These are phyloP conservation scores for Ophioninae sp. DNA, from an alignment of 2,888 invertebrate genomes.

Conservation along the genomic window DNA sequence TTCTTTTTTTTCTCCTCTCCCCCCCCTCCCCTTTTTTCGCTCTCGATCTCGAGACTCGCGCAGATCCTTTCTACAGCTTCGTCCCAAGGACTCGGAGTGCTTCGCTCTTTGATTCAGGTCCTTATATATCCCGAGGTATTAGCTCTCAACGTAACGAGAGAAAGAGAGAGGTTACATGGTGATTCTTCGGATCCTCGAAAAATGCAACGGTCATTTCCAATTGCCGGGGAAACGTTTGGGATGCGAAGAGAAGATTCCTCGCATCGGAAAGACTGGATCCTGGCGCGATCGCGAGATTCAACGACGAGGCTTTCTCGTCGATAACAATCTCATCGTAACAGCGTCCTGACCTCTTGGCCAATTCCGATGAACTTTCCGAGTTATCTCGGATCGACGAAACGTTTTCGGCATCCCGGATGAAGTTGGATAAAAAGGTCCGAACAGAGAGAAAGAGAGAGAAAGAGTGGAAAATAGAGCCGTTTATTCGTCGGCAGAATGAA, in stretches of 20 bases:
- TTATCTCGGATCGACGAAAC: conserved; percentile 14
- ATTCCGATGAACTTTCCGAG: conserved; percentile 9
- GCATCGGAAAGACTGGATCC: neutral
- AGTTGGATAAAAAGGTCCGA: conserved; percentile 1
- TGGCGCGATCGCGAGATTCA: too few relatives aligned
- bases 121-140: conserved; percentile 21
- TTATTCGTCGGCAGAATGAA: conserved; percentile 18
- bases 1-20: conserved; percentile 27
- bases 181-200: neutral
- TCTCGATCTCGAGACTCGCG: conserved; percentile 5
- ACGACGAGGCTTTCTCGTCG: too few relatives aligned
- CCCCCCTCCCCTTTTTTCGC: conserved; percentile 21
- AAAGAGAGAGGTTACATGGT: too few relatives aligned
- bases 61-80: conserved; percentile 60
- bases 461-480: neutral
- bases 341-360: neutral
- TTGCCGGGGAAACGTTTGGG: too few relatives aligned
- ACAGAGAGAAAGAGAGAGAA: neutral
- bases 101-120: conserved; percentile 48
- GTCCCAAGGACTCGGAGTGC: conserved; percentile 51
- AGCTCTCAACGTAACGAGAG: conserved; percentile 24
- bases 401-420: conserved; percentile 3
- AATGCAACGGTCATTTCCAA: neutral
- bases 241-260: too few relatives aligned
- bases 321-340: conserved; percentile 7